phyloP scores from a whole-genome alignment of 2,888 invertebrate genomes.

The Gastrophysa polygoni region DNA sequence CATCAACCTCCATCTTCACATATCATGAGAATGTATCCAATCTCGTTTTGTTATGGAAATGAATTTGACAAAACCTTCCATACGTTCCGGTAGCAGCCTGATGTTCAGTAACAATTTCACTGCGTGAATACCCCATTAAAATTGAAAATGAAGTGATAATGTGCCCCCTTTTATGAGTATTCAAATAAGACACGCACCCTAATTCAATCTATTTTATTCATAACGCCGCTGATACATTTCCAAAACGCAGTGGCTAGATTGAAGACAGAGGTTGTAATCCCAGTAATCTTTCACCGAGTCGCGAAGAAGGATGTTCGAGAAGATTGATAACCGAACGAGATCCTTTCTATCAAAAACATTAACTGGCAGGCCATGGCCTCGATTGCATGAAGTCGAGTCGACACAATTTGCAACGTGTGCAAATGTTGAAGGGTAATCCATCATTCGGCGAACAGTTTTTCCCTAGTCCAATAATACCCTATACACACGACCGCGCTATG shows the following conservation, averaged over 20 bases:
- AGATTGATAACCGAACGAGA: slow-evolving; percentile 54
- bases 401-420: slow-evolving; percentile 56
- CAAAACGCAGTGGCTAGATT: slow-evolving; percentile 35
- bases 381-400: slow-evolving; percentile 45
- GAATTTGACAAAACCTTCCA: not conserved
- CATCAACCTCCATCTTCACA: not conserved
- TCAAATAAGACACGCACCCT: slow-evolving; percentile 34
- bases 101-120: slow-evolving; percentile 31
- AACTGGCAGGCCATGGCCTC: slow-evolving; percentile 50
- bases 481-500: slow-evolving; percentile 28
- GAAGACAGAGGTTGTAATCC: slow-evolving; percentile 46
- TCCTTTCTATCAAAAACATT: slow-evolving; percentile 53
- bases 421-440: slow-evolving; percentile 55
- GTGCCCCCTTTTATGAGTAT: slow-evolving; percentile 28
- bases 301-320: slow-evolving; percentile 48
- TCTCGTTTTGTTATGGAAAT: not conserved
- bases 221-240: slow-evolving; percentile 44
- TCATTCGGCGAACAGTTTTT: slow-evolving; percentile 53
- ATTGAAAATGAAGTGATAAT: slow-evolving; percentile 35
- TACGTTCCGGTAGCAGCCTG: not conserved
- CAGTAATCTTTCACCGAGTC: slow-evolving; percentile 52
- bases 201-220: slow-evolving; percentile 47
- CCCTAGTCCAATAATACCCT: slow-evolving; percentile 39
- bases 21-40: not conserved
- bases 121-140: slow-evolving; percentile 31